Percentiles rank a stretch among this genome's conserved stretches.
These are phyloP conservation scores for Sciurus carolinensis DNA, from an alignment of 2,797 vertebrate species.

Conservation along the genomic window DNA sequence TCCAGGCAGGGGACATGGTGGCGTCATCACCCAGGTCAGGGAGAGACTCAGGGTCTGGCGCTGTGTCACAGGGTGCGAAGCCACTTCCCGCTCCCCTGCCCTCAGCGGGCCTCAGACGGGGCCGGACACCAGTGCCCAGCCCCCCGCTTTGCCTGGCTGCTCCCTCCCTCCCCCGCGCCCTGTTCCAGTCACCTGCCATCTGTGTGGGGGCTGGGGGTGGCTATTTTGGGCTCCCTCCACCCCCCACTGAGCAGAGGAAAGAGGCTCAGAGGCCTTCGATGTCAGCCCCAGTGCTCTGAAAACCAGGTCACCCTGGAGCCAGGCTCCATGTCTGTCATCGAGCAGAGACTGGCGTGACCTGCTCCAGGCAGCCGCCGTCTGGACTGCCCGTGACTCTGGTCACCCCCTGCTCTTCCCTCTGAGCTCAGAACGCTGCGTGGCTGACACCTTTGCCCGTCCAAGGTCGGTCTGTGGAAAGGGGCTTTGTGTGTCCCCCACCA, in stretches of 20 bases:
- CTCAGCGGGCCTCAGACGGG: background rate
- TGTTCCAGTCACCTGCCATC: slow-evolving; percentile 24
- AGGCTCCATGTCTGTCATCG: background rate
- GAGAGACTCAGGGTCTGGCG: background rate
- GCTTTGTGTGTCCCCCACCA: rapidly evolving
- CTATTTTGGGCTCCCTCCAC: slow-evolving; percentile 70
- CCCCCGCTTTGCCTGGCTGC: background rate
- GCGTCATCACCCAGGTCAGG: background rate
- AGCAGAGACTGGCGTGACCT: rapidly evolving
- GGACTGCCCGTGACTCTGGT: background rate
- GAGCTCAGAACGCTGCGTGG: background rate
- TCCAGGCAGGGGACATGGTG: background rate
- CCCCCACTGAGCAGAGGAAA: background rate
- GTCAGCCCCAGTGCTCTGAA: background rate
- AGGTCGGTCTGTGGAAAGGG: background rate
- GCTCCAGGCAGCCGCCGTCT: rapidly evolving
- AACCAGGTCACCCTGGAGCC: slow-evolving; percentile 64
- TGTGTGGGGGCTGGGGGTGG: background rate
- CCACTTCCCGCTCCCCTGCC: background rate
- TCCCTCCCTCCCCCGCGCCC: background rate
- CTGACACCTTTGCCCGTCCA: background rate
- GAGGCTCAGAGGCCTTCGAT: background rate
- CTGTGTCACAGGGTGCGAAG: background rate
- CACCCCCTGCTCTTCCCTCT: background rate
- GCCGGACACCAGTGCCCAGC: background rate